Base-by-base conservation (phyloP, 2,113 vertebrate species). In the Dasyurus viverrinus region DNA sequence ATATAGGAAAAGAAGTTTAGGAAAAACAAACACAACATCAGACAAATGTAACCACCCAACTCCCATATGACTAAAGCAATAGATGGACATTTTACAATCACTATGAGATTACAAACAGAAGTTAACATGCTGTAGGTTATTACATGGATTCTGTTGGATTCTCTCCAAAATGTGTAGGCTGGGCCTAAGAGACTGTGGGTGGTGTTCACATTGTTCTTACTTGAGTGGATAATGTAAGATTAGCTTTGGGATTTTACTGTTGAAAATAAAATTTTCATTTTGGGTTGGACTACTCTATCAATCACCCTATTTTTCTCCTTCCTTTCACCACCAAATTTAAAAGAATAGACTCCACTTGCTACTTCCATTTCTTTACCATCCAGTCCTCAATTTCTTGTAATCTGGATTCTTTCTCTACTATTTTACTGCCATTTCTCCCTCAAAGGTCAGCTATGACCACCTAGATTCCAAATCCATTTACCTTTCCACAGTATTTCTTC, bases 51-150 rank as follows among this genome's bases (percentile, higher is more conserved):
- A 90, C 42, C 54, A 57, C 10, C 92, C 93, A 60, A 60, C 93
- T 95, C 60, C 30, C 94, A 92, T 91, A 95, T 52, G 46, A 53
- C 90, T 42, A 52, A 94, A 95, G 50, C 52, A 95, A 84, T 93
- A 46, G 91, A 53, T 91, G 53, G 46, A 53, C 84, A 93, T 94
- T 94, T 95, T 90, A 92, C 53, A 95, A 14, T 94, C 46, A 84
- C 48, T 55, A 54, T 91, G 96, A 95, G 93, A 91, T 54, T 94
- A 94, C 54, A 91, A 24, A 89, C 54, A 94, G 60, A 93, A 90
- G 94, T 84, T 68, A 84, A 92, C 94, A 89, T 89, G 96, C 54
- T 93, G 92, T 90, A 54, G 90, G 68, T 90, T 93, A 54, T 94
- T 90, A 60, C 25, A 8, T 89, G 57, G 57, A 54, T 93, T 94